These are phyloP conservation scores for Cherax destructor DNA, from an alignment of 1,140 invertebrate genomes.

Conservation along the genomic window DNA sequence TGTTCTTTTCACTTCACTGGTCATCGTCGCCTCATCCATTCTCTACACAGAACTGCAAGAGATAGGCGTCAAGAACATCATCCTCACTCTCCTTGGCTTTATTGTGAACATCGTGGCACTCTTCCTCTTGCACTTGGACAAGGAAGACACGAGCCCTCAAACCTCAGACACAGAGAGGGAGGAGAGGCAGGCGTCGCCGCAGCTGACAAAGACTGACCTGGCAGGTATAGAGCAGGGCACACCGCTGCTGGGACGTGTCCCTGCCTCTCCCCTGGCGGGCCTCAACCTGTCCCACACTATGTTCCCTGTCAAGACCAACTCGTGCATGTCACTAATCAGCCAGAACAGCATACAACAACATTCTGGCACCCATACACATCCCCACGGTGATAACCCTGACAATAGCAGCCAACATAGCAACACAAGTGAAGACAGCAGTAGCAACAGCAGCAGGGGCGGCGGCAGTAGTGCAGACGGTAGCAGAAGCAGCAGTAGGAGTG, in stretches of 20 bases:
- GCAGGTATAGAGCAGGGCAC: slow-evolving; percentile 16
- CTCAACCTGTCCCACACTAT: slow-evolving; percentile 50
- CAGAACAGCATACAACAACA: slow-evolving; percentile 36
- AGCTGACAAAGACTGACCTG: slow-evolving; percentile 13
- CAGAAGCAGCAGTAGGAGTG: slow-evolving; percentile 20
- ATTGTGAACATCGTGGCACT: slow-evolving; percentile 69
- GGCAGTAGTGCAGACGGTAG: slow-evolving; percentile 16
- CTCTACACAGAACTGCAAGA: slow-evolving; percentile 64
- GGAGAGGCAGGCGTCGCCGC: not conserved
- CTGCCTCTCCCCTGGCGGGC: slow-evolving; percentile 54
- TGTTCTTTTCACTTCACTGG: slow-evolving; percentile 68
- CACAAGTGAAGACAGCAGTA: slow-evolving; percentile 12
- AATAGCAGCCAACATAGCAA: not conserved
- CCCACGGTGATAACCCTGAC: slow-evolving; percentile 10
- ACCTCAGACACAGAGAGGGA: not conserved
- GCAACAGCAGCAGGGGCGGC: slow-evolving; percentile 8
- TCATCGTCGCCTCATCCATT: slow-evolving; percentile 69
- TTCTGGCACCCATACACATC: slow-evolving; percentile 4
- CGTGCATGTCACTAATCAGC: slow-evolving; percentile 59
- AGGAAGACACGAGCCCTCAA: slow-evolving; percentile 32
- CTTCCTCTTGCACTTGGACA: slow-evolving; percentile 67
- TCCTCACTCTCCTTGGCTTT: slow-evolving; percentile 69
- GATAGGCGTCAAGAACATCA: slow-evolving; percentile 68
- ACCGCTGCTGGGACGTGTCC: slow-evolving; percentile 42
- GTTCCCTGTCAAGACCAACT: slow-evolving; percentile 57